Evolutionary conservation across 2,113 vertebrate genomes (phyloP).

Genomic region (Empidonax alnorum): DNA sequence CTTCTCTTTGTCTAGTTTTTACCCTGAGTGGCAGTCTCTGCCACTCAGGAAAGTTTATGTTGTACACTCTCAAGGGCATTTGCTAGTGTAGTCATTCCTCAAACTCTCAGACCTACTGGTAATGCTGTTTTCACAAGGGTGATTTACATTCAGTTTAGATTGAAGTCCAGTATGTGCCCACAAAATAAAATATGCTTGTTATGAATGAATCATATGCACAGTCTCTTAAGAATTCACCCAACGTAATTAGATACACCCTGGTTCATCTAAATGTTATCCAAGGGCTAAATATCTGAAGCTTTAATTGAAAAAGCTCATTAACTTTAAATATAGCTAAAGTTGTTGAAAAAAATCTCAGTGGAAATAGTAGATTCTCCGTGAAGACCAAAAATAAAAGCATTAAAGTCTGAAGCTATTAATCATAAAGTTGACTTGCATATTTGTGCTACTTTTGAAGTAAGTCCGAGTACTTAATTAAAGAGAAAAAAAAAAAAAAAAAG

Average conservation of each 20-base stretch:
- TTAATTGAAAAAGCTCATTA: slow-evolving; percentile 80
- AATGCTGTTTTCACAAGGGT: slow-evolving; percentile 37
- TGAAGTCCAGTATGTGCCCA: slow-evolving; percentile 12
- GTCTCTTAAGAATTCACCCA: slow-evolving; percentile 70
- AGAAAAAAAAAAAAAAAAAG: background rate
- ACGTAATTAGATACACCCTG: slow-evolving; percentile 69
- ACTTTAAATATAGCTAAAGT: slow-evolving; percentile 73
- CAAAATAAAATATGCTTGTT: slow-evolving; percentile 53
- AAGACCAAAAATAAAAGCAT: slow-evolving; percentile 63
- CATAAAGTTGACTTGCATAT: slow-evolving; percentile 53
- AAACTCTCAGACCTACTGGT: background rate
- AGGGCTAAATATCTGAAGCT: slow-evolving; percentile 76
- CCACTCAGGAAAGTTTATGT: background rate
- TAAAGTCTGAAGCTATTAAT: slow-evolving; percentile 64
- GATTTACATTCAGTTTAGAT: slow-evolving; percentile 47
- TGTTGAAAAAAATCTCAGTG: slow-evolving; percentile 64
- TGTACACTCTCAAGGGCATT: background rate
- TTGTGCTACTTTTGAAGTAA: slow-evolving; percentile 51
- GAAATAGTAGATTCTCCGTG: slow-evolving; percentile 65
- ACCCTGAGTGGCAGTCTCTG: background rate
- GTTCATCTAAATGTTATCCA: slow-evolving; percentile 75
- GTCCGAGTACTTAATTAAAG: slow-evolving; percentile 31
- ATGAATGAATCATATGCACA: slow-evolving; percentile 51
- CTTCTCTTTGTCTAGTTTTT: background rate
- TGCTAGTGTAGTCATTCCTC: slow-evolving; percentile 20